Evolutionary conservation across 2,888 invertebrate genomes (phyloP).

Genomic region (Aspidiotus rigidus): DNA sequence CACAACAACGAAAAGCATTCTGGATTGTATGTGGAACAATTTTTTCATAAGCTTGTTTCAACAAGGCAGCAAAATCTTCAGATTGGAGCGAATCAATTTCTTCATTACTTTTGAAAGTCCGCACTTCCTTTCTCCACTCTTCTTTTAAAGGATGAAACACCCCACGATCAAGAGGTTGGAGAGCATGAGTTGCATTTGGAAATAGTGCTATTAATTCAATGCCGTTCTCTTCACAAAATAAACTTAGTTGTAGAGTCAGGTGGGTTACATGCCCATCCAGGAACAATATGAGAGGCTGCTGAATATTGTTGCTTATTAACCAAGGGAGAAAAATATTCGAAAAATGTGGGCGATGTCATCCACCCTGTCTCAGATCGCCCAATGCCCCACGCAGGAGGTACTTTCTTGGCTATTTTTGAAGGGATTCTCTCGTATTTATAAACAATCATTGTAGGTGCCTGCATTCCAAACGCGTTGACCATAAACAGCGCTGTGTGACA

Average conservation of each 20-base stretch:
- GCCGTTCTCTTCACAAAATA: background rate
- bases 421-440: background rate
- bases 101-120: background rate
- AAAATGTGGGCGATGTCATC: background rate
- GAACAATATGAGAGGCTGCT: background rate
- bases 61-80: background rate
- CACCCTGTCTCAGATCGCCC: background rate
- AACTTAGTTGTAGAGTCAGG: background rate
- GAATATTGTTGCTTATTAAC: background rate
- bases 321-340: background rate
- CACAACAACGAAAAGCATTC: background rate
- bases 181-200: background rate
- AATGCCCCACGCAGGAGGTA: background rate
- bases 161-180: background rate
- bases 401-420: background rate
- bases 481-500: background rate
- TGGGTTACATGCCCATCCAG: background rate
- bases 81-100: too few species aligned
- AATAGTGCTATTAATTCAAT: background rate
- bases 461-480: background rate
- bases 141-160: background rate
- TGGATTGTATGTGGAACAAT: too few species aligned
- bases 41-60: too few species aligned
- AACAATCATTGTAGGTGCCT: background rate
- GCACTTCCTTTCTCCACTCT: background rate